These are phyloP conservation scores for Argyresthia goedartella DNA, from an alignment of 2,888 invertebrate species.

Conservation along the genomic window DNA sequence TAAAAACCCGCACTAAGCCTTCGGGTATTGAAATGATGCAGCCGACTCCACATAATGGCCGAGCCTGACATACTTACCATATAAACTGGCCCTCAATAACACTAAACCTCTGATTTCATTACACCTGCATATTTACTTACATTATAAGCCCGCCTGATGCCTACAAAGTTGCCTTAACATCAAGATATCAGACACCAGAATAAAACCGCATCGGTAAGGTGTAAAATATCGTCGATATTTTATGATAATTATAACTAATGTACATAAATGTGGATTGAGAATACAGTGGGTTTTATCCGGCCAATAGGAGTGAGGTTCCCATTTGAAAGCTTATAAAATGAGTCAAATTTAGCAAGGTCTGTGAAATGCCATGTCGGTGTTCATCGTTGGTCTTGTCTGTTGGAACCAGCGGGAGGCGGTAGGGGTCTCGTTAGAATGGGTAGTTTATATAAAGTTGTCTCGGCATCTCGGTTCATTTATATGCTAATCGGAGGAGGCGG, in stretches of 20 bases:
- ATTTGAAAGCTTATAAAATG: constrained; percentile 30
- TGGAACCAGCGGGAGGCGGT: constrained; percentile 14
- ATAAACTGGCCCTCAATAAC: constrained; percentile 30
- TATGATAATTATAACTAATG: constrained; percentile 33
- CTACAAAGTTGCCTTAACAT: constrained; percentile 45
- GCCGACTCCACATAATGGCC: constrained; percentile 6
- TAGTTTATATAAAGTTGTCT: constrained; percentile 58
- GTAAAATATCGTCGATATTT: constrained; percentile 45
- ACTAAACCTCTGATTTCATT: constrained; percentile 55
- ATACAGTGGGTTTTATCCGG: constrained; percentile 20
- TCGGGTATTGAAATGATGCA: constrained; percentile 7
- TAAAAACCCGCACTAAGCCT: no score
- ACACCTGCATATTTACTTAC: constrained; percentile 28
- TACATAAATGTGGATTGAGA: constrained; percentile 21
- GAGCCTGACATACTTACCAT: constrained; percentile 32
- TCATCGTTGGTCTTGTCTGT: constrained; percentile 12
- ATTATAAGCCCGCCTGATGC: constrained; percentile 21
- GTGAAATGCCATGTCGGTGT: constrained; percentile 20
- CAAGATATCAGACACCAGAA: constrained; percentile 36
- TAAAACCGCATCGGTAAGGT: constrained; percentile 29
- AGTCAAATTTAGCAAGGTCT: constrained; percentile 27
- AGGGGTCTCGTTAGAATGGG: constrained; percentile 30
- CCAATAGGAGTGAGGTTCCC: constrained; percentile 40
- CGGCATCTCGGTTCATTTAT: constrained; percentile 55
- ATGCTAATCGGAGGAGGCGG: constrained; percentile 60